Evolutionary conservation across 2,113 vertebrate genomes (phyloP), one percentile per base, ranked within the genome.

Genomic region (Nestor notabilis): DNA sequence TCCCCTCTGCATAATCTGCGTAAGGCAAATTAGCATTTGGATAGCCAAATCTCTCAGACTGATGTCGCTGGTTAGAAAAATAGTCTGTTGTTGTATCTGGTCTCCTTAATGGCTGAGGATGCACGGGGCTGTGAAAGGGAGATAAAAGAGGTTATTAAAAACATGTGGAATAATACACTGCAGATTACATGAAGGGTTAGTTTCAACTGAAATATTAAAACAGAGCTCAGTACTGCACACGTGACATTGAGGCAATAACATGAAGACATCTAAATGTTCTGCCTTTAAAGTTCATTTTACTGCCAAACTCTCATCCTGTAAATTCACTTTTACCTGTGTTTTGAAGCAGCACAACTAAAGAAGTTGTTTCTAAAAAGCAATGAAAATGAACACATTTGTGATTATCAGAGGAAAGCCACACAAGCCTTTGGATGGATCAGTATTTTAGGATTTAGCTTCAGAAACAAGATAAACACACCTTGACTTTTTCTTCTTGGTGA

Each of bases 1-100:
- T 92, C 2, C 28, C 23, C 12, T 82, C 84, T 78, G 75, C 68
- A 60, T 91, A 95, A 81, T 27, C 69, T 31, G 43, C 41, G 3
- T 84, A 55, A 63, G 79, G 77, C 17, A 70, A 33, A 39, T 78
- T 33, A 37, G 9, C 60, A 28, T 47, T 72, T 52, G 75, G 39
- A 33, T 17, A 31, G 39, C 2, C 65, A 60, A 17, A 71, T n/a
- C 2, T 8, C 0, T 75, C 52, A 31, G 0, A 2, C 2, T 37
- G 79, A 82, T 65, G 12, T 21, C 0, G 27, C 12, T 27, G 25
- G 29, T 29, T 66, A 64, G 76, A 50, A 74, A n/a, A 65, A 41
- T 19, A 23, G 7, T 52, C 71, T 78, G 17, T 12, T 47, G 8
- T 20, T 80, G 81, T 28, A 33, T 35, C 43, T n/a, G 71, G 39